A percentile compares a stretch with the other conserved stretches of the same genome.
Conservation (phyloP, 2,888 invertebrate species). For the Dusona sp. region DNA sequence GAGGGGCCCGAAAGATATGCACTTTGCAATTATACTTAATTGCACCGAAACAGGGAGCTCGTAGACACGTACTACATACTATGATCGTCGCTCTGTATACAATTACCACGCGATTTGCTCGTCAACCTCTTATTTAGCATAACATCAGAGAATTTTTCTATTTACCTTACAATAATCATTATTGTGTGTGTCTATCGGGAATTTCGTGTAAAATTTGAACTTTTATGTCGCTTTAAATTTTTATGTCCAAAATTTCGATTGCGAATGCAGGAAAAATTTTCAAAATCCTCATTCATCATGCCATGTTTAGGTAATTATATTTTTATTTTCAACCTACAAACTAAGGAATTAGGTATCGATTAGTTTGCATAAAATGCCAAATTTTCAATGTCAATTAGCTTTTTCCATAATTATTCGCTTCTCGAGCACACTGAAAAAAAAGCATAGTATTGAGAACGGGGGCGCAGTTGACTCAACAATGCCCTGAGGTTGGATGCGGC, state of each 20-base stretch:
- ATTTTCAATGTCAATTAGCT: too few species aligned
- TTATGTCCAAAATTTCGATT: neutral
- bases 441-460: too few species aligned
- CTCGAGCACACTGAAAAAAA: too few species aligned
- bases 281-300: neutral
- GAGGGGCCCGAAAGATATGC: slow-evolving; percentile 31
- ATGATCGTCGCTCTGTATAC: slow-evolving; percentile 36
- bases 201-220: neutral
- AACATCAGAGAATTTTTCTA: slow-evolving; percentile 21
- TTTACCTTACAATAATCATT: neutral
- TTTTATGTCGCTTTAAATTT: neutral
- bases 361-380: neutral
- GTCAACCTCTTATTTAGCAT: slow-evolving; percentile 36
- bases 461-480: too few species aligned
- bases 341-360: neutral
- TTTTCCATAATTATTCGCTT: neutral
- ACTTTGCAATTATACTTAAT: slow-evolving; percentile 62
- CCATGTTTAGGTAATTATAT: neutral
- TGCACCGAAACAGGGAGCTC: slow-evolving; percentile 44
- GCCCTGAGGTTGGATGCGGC: too few species aligned
- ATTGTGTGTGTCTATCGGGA: neutral
- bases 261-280: neutral
- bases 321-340: neutral
- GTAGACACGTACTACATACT: slow-evolving; percentile 3
- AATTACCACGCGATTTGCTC: slow-evolving; percentile 51